Conservation (phyloP, 2,888 invertebrate genomes). For the Neoaliturus tenellus region DNA sequence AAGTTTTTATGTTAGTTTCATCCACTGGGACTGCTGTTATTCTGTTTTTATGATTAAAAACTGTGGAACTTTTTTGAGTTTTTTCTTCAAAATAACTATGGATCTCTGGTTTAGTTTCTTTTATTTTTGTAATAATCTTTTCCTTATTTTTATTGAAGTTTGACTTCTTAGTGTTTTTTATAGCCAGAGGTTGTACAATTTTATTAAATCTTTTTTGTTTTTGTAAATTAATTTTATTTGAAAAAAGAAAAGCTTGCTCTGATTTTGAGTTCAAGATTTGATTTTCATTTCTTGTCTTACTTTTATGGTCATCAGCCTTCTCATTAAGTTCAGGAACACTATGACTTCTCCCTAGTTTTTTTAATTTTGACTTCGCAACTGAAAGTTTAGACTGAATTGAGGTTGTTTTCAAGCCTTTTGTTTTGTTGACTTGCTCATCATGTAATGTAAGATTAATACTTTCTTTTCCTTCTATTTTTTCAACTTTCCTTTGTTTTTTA, state of each 20-base stretch:
- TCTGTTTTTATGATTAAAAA: not conserved
- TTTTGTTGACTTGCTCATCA: not conserved
- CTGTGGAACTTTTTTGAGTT: not conserved
- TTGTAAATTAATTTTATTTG: not conserved
- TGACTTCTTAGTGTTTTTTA: too few species aligned
- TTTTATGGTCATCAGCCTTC: not conserved
- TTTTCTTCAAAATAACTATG: not conserved
- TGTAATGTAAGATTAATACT: not conserved
- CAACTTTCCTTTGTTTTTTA: not conserved
- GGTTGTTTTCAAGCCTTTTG: not conserved
- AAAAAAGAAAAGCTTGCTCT: not conserved
- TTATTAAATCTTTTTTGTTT: not conserved
- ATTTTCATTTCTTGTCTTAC: not conserved
- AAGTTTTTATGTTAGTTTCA: not conserved
- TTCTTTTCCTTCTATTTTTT: not conserved
- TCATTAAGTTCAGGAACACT: not conserved
- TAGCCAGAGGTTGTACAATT: not conserved
- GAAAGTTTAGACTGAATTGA: not conserved
- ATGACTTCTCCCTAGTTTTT: not conserved
- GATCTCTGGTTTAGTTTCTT: not conserved
- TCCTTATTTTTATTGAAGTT: too few species aligned
- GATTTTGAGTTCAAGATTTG: not conserved
- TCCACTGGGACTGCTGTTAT: not conserved
- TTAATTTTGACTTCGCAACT: not conserved
- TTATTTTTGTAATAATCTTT: not conserved